Base-by-base conservation (phyloP, 2,888 invertebrate genomes). In the Keiferia lycopersicella region DNA sequence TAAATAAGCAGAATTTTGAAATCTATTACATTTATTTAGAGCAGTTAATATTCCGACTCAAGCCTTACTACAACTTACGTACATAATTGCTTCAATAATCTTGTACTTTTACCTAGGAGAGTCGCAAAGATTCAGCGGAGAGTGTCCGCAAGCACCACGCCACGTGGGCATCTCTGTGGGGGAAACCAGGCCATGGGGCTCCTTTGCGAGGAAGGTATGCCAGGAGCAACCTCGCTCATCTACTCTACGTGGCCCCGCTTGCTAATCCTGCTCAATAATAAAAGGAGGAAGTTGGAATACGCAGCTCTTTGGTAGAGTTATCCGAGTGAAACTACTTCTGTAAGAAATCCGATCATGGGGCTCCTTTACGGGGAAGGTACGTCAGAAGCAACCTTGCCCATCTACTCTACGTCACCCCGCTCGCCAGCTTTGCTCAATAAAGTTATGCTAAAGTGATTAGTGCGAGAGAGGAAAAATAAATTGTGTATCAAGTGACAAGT, bases 81-180 rank as follows among this genome's bases (percentile, higher is more conserved):
- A n/a, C 45, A n/a, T 16, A 4, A 16, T 6, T n/a, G n/a, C n/a
- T 10, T 3, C 11, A 51, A 12, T 22, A 20, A 51, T 7, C 6
- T n/a, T 26, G n/a, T 10, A 1, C 12, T 8, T 2, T 59, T 39
- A 67, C 67, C 26, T 77, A 95, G 95, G 93, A 93, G 77, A 91
- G 91, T 64, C 93, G 93, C 48, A 89, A 86, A 11, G 86, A 92
- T 67, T 96, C 96, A 48, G 92, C 93, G 39, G 95, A 95, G 79
- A 93, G 93, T 71, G 94, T 94, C 65, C 92, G 92, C 61, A 92
- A 92, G 68, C 96, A 97, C 80, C 96, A 96, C 81, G 93, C 93
- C 70, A 96, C 96, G 1, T 96, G 96, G 94, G 94, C 94, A 60
- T 93, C 94, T 11, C 92, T 96, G 72, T 97, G 96, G 96, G 96